A percentile compares a stretch with the other conserved stretches of the same genome.
Evolutionary conservation across 2,113 vertebrate species (phyloP).

Genomic region (Pantherophis guttatus): DNA sequence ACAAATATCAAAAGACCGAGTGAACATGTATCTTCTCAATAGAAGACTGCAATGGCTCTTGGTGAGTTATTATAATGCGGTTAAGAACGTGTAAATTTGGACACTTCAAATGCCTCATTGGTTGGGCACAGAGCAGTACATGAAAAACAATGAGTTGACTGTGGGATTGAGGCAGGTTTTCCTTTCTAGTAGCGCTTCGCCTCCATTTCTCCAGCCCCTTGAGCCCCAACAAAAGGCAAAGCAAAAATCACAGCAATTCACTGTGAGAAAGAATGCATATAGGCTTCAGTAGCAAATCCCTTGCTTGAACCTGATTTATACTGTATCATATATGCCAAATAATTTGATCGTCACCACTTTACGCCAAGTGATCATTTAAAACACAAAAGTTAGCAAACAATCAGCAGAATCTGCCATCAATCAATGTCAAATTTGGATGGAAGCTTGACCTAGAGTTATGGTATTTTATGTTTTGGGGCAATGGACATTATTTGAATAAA

Average conservation of each 20-base stretch:
- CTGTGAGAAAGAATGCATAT: not conserved
- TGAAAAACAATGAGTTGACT: not conserved
- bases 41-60: not conserved
- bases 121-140: not conserved
- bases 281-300: not conserved
- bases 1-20: not conserved
- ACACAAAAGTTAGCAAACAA: not conserved
- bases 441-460: not conserved
- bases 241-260: not conserved
- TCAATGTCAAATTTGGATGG: not conserved
- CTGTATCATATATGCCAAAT: not conserved
- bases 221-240: not conserved
- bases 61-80: not conserved
- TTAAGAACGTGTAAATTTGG: not conserved
- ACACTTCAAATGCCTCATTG: not conserved
- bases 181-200: not conserved
- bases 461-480: not conserved
- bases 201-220: not conserved
- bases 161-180: not conserved
- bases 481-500: not conserved
- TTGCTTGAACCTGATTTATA: not conserved
- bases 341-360: not conserved
- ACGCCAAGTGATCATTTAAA: not conserved
- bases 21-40: not conserved
- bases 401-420: not conserved